phyloP scores from a whole-genome alignment of 2,797 vertebrate species.

The Vultur gryphus region DNA sequence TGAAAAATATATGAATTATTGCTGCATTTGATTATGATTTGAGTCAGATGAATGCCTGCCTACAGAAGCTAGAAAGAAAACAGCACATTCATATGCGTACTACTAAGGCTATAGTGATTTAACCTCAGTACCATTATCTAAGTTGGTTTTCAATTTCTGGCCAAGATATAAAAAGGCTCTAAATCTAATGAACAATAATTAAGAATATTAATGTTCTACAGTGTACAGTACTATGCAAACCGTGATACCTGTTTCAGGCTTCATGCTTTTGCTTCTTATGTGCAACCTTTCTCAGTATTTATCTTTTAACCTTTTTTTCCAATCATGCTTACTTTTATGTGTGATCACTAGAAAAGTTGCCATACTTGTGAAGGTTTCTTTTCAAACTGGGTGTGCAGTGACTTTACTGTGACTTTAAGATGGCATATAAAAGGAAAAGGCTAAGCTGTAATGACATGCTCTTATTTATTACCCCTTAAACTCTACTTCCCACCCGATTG shows the following conservation, averaged over 20 bases:
- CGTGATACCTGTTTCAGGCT: background rate
- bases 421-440: background rate
- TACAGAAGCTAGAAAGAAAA: background rate
- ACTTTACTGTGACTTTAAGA: background rate
- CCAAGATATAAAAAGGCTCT: background rate
- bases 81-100: accelerated
- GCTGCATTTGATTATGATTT: background rate
- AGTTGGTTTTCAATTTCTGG: background rate
- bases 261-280: background rate
- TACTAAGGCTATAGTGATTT: background rate
- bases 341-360: background rate
- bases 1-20: background rate
- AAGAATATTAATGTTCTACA: background rate
- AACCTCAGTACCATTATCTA: background rate
- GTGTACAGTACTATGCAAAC: background rate
- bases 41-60: background rate
- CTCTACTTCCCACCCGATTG: background rate
- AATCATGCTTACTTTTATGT: background rate
- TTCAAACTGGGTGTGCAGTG: background rate
- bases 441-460: background rate
- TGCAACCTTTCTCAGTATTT: background rate
- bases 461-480: background rate
- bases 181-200: background rate
- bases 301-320: background rate
- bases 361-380: background rate